Conservation (phyloP, 2,888 invertebrate species). For the Thereva unica region DNA sequence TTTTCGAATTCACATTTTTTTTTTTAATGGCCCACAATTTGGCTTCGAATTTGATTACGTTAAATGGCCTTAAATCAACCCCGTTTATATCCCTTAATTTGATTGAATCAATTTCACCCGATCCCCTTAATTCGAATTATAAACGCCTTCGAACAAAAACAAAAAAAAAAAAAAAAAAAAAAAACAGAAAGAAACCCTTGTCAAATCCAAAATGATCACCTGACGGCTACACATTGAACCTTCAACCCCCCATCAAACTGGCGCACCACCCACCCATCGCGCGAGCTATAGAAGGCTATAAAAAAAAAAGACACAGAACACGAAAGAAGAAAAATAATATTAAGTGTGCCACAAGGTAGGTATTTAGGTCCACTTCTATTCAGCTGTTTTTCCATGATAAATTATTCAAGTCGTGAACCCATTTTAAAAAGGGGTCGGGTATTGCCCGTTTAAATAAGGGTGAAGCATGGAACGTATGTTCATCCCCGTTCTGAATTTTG, state of each 20-base stretch:
- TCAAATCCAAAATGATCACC: too few relatives aligned
- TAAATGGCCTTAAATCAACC: too few relatives aligned
- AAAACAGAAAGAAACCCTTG: conserved; percentile 4
- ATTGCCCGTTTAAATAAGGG: conserved; percentile 18
- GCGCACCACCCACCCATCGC: too few relatives aligned
- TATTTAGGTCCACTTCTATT: conserved; percentile 19
- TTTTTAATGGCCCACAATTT: too few relatives aligned
- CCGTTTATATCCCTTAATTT: too few relatives aligned
- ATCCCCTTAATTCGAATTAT: neutral
- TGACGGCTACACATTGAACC: too few relatives aligned
- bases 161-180: conserved; percentile 2
- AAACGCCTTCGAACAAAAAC: neutral
- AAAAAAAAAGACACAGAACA: neutral
- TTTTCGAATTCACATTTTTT: too few relatives aligned
- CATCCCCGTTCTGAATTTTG: too few relatives aligned
- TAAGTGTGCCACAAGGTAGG: conserved; percentile 26
- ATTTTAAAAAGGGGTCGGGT: conserved; percentile 23
- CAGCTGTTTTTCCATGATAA: conserved; percentile 13
- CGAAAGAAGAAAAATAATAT: neutral
- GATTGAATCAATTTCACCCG: too few relatives aligned
- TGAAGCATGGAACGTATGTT: conserved; percentile 10
- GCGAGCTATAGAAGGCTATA: neutral
- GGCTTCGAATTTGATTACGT: too few relatives aligned
- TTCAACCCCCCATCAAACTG: too few relatives aligned
- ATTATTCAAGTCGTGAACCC: conserved; percentile 26